phyloP scores from a whole-genome alignment of 23 tunicate genomes.

The Halocynthia roretzi region DNA sequence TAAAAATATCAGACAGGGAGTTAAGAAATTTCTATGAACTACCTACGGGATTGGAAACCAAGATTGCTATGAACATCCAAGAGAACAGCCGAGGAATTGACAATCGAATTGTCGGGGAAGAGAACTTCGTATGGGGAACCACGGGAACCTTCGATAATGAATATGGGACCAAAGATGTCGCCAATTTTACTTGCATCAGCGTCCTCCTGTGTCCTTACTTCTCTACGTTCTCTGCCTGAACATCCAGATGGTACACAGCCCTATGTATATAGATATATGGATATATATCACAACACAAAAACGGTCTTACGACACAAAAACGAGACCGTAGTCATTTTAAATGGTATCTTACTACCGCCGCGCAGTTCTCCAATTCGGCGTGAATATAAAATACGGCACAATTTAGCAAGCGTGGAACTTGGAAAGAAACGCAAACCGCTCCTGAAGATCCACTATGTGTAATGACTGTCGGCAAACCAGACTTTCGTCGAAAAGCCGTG shows the following conservation, averaged over 20 bases:
- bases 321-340: background rate
- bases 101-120: background rate
- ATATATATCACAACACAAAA: background rate
- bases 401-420: slow-evolving; percentile 16
- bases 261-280: background rate
- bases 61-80: background rate
- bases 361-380: background rate
- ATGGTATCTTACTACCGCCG: background rate
- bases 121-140: background rate
- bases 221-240: background rate
- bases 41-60: too few species aligned
- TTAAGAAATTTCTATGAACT: too few species aligned
- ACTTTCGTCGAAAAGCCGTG: background rate
- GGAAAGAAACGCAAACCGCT: slow-evolving; percentile 38
- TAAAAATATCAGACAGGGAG: too few species aligned
- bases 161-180: background rate
- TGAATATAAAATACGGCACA: slow-evolving; percentile 10
- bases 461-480: slow-evolving; percentile 1
- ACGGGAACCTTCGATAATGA: background rate
- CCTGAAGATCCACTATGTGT: background rate
- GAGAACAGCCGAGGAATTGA: background rate
- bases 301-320: background rate
- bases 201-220: too few species aligned
- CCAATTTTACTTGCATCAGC: too few species aligned
- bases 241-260: background rate